These are phyloP conservation scores for Campoplex nolae DNA, from an alignment of 2,888 invertebrate species.

Conservation along the genomic window DNA sequence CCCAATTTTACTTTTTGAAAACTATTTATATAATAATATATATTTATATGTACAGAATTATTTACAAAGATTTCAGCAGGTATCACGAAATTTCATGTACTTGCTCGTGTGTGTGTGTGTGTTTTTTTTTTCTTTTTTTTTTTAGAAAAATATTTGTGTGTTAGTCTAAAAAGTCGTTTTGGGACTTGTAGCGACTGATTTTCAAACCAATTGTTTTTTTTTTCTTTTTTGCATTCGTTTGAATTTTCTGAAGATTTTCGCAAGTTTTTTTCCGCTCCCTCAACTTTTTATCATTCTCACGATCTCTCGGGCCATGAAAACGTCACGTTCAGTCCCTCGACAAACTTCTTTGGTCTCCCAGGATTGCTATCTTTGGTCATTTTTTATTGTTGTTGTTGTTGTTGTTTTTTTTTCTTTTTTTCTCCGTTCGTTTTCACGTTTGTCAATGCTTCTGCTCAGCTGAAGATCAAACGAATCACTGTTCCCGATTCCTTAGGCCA, in stretches of 20 bases:
- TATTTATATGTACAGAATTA: slow-evolving; percentile 77
- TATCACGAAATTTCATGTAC: slow-evolving; percentile 64
- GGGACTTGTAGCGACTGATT: slow-evolving; percentile 37
- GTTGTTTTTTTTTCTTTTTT: neutral
- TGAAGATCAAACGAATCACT: neutral
- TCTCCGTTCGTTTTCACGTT: neutral
- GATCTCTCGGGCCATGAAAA: neutral
- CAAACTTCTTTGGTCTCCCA: slow-evolving; percentile 68
- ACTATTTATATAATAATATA: slow-evolving; percentile 2
- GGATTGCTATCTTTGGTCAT: slow-evolving; percentile 63
- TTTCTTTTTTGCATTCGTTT: neutral
- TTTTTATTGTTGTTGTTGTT: slow-evolving; percentile 5
- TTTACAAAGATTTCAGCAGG: slow-evolving; percentile 75
- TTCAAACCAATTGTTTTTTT: neutral
- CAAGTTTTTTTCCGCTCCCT: neutral
- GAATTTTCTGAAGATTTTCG: neutral
- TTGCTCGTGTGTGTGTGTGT: neutral
- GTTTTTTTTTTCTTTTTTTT: no score
- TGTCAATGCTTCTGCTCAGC: neutral
- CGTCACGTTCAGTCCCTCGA: slow-evolving; percentile 41
- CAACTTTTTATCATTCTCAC: neutral
- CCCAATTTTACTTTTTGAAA: slow-evolving; percentile 3
- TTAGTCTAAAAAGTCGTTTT: slow-evolving; percentile 55
- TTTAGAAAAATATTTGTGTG: slow-evolving; percentile 76
- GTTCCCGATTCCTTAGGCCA: neutral